Percentiles rank a stretch among this genome's conserved stretches.
Conservation (phyloP, 2,113 vertebrate genomes). For the Corvus cornix region DNA sequence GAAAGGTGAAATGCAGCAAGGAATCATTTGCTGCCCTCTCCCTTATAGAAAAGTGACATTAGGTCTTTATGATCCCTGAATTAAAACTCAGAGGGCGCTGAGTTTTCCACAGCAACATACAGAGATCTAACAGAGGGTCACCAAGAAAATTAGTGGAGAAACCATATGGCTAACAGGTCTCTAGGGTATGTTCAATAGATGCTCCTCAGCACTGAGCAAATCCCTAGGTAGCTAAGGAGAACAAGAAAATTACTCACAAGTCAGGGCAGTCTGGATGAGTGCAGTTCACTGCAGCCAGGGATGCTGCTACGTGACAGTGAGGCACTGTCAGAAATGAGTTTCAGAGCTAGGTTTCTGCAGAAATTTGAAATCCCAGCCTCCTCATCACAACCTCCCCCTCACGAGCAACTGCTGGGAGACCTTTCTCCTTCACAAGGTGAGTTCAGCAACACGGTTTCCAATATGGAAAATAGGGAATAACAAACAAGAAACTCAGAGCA, state of each 20-base stretch:
- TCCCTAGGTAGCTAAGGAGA: background rate
- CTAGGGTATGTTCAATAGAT: background rate
- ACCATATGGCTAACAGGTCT: background rate
- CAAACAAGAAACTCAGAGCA: conserved; percentile 4
- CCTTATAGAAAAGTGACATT: background rate
- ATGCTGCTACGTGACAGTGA: background rate
- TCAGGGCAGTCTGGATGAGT: background rate
- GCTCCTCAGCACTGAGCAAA: background rate
- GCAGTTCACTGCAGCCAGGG: background rate
- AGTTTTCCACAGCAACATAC: background rate
- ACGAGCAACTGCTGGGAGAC: background rate
- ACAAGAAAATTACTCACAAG: background rate
- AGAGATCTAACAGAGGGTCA: background rate
- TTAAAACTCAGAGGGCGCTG: background rate
- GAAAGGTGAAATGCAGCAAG: background rate
- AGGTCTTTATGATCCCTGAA: background rate
- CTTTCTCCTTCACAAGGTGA: background rate
- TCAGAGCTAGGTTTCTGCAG: background rate
- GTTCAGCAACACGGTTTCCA: background rate
- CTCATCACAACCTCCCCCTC: background rate
- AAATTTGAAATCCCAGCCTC: background rate
- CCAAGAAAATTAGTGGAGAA: background rate
- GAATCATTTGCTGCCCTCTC: background rate
- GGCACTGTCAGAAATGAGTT: background rate
- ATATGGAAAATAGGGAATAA: background rate